Base-by-base conservation (phyloP, 2,113 vertebrate genomes). In the Hirundichthys speculiger region DNA sequence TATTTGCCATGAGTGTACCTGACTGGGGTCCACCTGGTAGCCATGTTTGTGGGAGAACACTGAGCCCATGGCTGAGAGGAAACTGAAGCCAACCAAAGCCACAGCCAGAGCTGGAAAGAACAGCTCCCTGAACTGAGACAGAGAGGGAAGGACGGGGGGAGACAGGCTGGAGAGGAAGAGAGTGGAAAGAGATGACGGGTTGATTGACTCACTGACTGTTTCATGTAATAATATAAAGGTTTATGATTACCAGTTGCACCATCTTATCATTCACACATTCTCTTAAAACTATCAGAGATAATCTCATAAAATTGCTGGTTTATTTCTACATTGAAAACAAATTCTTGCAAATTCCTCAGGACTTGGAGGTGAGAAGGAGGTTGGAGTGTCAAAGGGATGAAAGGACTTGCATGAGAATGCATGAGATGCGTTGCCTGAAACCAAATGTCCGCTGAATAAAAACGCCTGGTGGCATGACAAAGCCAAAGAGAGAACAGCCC, bases 1-100 rank as follows among this genome's bases (percentile, higher is more conserved):
- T 12, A 52, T 15, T 13, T 5, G 30, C 11, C 6, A 10, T 9
- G 30, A 34, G 6, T 34, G 46, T 64, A 82, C 86, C 80, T 82
- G 83, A 50, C 52, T 65, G 34, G 59, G 41, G 54, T 88, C 64
- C 22, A 84, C 54, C 0, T 8, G 16, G 51, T 82, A 75, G 34
- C 56, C 54, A 3, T 80, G 79, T 72, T 64, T 82, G 43, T 63
- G 41, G 52, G 86, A 75, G 3, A 84, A 84, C 51, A 80, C 16
- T 4, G 78, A 58, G 25, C 79, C 73, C 22, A 86, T 27, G 0
- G 71, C 59, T 34, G 76, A 66, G 13, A 69, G 76, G 76, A 86
- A 84, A 38, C 80, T 84, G 78, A 84, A 86, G 25, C 79, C 54
- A 2, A 88, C 77, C 58, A 84, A 54, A 80, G 81, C 81, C 5